Conservation (phyloP, 35 echinoderm and acorn worm genomes). For the Amphiura filiformis region DNA sequence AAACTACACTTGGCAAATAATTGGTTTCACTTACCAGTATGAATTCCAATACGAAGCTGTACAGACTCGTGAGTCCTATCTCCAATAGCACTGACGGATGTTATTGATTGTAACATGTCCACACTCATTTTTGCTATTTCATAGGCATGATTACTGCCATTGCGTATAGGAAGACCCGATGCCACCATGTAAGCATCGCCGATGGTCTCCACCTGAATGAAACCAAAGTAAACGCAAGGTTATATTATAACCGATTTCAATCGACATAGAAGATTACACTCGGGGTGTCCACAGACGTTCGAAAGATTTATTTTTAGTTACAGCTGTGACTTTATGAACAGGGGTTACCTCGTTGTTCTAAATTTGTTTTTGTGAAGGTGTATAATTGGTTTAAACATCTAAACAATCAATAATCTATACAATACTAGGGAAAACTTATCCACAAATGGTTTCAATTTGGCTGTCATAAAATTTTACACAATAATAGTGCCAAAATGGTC, state of each 20-base stretch:
- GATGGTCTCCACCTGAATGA: conserved; percentile 54
- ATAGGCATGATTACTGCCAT: conserved; percentile 41
- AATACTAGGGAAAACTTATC: no score
- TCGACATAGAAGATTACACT: not conserved
- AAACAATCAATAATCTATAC: no score
- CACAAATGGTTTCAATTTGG: no score
- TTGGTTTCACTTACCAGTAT: conserved; percentile 64
- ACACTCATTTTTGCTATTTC: conserved; percentile 47
- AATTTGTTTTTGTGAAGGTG: no score
- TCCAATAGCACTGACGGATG: conserved; percentile 16
- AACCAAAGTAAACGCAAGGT: no score
- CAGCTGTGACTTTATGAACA: not conserved
- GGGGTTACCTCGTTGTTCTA: not conserved
- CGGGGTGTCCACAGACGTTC: not conserved
- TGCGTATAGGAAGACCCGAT: conserved; percentile 44
- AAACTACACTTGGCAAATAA: not conserved
- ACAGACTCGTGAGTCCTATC: conserved; percentile 19
- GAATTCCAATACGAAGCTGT: conserved; percentile 48
- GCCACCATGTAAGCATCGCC: conserved; percentile 74
- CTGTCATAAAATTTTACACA: no score
- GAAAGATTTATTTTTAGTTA: not conserved
- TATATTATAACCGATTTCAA: no score
- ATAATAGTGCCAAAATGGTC: no score
- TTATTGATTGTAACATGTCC: conserved; percentile 30
- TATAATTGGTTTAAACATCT: no score